A percentile compares a stretch with the other conserved stretches of the same genome.
Evolutionary conservation across 2,113 vertebrate genomes (phyloP).

Genomic region (Hiodon alosoides): DNA sequence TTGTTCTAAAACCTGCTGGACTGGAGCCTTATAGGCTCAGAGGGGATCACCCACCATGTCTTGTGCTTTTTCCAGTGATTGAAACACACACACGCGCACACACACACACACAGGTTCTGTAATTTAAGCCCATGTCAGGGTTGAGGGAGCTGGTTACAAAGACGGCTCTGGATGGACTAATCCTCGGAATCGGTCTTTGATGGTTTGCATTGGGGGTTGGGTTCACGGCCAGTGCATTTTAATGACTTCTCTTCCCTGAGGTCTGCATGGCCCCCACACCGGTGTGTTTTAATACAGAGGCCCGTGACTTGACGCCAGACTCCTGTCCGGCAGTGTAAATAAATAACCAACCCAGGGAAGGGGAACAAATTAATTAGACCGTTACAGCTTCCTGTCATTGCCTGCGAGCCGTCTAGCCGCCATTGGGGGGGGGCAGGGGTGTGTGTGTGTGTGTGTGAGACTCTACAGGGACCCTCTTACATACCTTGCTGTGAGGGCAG

Average conservation of each 20-base stretch:
- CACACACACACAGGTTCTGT: neutral
- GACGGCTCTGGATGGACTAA: neutral
- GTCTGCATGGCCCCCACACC: neutral
- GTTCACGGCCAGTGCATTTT: neutral
- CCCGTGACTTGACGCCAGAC: neutral
- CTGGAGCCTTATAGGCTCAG: too few relatives aligned
- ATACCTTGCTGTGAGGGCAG: too few relatives aligned
- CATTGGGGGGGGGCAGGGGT: neutral
- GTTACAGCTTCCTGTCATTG: neutral
- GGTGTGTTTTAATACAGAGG: neutral
- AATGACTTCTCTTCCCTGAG: neutral
- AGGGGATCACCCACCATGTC: too few relatives aligned
- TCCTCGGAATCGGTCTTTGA: neutral
- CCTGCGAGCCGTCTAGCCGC: neutral
- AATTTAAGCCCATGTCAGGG: neutral
- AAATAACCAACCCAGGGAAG: neutral
- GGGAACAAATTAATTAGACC: neutral
- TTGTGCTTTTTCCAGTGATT: too few relatives aligned
- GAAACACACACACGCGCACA: too few relatives aligned
- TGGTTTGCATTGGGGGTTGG: neutral
- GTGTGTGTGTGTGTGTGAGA: constrained; percentile 4
- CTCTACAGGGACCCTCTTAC: too few relatives aligned
- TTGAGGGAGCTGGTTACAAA: neutral
- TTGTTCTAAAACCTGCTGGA: too few relatives aligned
- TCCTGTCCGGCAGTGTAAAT: neutral